Evolutionary conservation across 2,113 vertebrate genomes (phyloP).

Genomic region (Gallinago paraguaiae): DNA sequence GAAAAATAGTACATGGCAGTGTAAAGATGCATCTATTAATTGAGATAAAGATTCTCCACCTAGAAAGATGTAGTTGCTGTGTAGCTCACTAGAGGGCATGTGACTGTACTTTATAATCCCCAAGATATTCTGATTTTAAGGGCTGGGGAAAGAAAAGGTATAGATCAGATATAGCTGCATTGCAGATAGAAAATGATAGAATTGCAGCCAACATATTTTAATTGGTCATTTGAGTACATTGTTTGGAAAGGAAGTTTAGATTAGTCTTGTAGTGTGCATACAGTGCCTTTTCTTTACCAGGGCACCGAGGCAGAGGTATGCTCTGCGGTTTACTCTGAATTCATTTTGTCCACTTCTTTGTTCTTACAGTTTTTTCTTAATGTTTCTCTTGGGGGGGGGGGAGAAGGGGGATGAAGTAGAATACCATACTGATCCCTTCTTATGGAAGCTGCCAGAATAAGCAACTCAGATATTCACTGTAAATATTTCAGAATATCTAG

Average conservation of each 20-base stretch:
- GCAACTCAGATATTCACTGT: slow-evolving; percentile 21
- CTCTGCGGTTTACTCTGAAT: background rate
- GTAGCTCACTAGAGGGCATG: slow-evolving; percentile 50
- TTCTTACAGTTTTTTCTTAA: background rate
- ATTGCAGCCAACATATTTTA: background rate
- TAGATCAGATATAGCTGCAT: background rate
- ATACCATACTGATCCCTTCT: slow-evolving; percentile 22
- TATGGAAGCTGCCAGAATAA: slow-evolving; percentile 49
- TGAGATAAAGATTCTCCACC: background rate
- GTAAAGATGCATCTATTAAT: background rate
- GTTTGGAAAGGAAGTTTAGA: background rate
- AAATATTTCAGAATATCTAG: slow-evolving; percentile 45
- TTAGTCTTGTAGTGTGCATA: background rate
- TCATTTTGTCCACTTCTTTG: background rate
- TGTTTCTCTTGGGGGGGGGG: background rate
- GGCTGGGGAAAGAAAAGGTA: background rate
- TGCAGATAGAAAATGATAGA: background rate
- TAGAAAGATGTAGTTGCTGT: background rate
- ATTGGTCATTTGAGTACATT: rapidly evolving
- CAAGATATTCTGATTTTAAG: background rate
- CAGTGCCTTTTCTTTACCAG: background rate
- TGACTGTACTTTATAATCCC: background rate
- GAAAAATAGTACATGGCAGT: background rate
- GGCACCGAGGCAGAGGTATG: background rate
- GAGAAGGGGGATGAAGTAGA: background rate